Evolutionary conservation across 2,888 invertebrate genomes (phyloP).

Genomic region (Drosophila differens): DNA sequence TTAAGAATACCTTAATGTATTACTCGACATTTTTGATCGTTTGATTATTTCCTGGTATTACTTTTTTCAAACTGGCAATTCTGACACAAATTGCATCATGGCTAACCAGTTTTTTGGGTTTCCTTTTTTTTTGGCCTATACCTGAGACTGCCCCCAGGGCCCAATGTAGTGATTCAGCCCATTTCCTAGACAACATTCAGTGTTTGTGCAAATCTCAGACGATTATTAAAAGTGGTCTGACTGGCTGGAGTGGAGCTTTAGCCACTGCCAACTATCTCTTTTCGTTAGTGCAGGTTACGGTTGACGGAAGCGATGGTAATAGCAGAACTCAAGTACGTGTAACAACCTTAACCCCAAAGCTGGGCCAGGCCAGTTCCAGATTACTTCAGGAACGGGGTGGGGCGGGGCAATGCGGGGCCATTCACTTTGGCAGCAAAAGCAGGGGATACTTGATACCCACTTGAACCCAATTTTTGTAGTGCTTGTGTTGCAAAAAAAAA

Average conservation of each 20-base stretch:
- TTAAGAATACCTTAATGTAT: background rate
- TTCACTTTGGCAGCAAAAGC: conserved; percentile 47
- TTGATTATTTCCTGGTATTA: conserved; percentile 3
- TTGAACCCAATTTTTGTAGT: conserved; percentile 73
- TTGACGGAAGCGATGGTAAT: conserved; percentile 69
- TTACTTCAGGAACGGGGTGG: conserved; percentile 12
- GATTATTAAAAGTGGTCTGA: conserved; percentile 64
- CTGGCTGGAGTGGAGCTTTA: conserved; percentile 48
- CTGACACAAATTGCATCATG: conserved; percentile 18
- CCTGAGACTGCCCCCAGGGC: background rate
- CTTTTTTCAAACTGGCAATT: background rate
- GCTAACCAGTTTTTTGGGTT: conserved; percentile 56
- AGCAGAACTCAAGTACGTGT: conserved; percentile 75
- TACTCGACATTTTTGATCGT: background rate
- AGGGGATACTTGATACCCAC: conserved; percentile 68
- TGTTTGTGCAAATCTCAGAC: conserved; percentile 44
- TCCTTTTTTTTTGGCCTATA: conserved; percentile 32
- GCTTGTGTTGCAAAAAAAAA: conserved; percentile 45
- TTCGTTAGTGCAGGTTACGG: conserved; percentile 47
- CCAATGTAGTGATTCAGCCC: conserved; percentile 25
- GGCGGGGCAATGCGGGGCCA: conserved; percentile 30
- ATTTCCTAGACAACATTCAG: conserved; percentile 34
- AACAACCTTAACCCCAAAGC: conserved; percentile 79
- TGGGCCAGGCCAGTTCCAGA: conserved; percentile 21
- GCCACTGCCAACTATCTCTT: conserved; percentile 61